Conservation (phyloP, 2,888 invertebrate genomes). For the Oscheius sp. region DNA sequence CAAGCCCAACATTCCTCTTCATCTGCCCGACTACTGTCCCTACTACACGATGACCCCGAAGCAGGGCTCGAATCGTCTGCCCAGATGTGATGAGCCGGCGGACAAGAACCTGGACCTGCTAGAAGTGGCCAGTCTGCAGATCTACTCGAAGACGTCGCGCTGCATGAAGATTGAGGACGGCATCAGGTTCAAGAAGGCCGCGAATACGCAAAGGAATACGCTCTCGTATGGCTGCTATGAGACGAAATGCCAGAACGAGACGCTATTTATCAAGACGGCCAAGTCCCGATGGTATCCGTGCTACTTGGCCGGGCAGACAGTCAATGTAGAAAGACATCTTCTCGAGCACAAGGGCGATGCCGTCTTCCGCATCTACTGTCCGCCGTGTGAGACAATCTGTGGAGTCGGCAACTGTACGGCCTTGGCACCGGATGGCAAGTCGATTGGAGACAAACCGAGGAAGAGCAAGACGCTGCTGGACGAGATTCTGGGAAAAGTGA, state of each 20-base stretch:
- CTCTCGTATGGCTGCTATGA: conserved; percentile 14
- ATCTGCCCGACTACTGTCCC: conserved; percentile 13
- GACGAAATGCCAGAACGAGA: conserved; percentile 11
- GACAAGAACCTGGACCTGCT: neutral
- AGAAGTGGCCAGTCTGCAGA: neutral
- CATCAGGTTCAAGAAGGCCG: neutral
- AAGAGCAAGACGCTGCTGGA: neutral
- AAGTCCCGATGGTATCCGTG: conserved; percentile 11
- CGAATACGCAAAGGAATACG: neutral
- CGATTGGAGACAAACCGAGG: conserved; percentile 7
- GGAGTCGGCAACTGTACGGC: neutral
- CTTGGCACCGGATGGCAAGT: neutral
- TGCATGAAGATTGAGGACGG: neutral
- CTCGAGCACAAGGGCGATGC: neutral
- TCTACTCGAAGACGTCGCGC: conserved; percentile 13
- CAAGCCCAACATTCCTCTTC: neutral
- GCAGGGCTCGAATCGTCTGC: neutral
- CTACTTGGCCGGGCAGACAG: conserved; percentile 2
- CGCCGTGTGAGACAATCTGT: neutral
- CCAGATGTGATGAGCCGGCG: neutral
- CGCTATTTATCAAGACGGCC: conserved; percentile 10
- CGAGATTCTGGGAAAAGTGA: neutral
- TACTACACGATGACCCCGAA: neutral
- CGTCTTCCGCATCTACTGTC: neutral
- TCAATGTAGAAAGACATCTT: conserved; percentile 9